phyloP scores from a whole-genome alignment of 2,797 vertebrate species.

The Trichosurus vulpecula region DNA sequence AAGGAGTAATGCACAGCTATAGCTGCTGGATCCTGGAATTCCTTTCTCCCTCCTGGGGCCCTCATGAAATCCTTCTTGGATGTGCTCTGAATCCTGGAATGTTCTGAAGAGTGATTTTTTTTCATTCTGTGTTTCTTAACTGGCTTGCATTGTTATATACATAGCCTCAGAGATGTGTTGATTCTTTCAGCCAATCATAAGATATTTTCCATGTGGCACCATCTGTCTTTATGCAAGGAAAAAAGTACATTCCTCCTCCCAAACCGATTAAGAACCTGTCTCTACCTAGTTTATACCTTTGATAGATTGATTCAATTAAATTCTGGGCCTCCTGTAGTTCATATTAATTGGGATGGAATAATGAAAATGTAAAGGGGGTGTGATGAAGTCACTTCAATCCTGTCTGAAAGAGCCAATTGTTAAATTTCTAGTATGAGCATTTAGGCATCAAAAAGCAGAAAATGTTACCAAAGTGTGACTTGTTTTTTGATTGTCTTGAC shows the following conservation, averaged over 20 bases:
- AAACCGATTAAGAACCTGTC: neutral
- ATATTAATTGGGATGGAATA: neutral
- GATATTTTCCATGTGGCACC: neutral
- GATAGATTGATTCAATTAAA: neutral
- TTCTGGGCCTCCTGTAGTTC: neutral
- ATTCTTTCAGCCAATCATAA: neutral
- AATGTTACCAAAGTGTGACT: neutral
- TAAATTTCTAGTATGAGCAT: neutral
- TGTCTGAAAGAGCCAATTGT: neutral
- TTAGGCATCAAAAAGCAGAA: neutral
- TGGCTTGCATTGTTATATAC: neutral
- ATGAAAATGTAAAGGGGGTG: neutral
- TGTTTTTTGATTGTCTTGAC: neutral
- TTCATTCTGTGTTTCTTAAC: neutral
- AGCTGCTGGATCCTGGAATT: neutral
- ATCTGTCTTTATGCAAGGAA: neutral
- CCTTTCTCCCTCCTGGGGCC: neutral
- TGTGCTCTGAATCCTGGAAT: neutral
- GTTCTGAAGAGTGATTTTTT: neutral
- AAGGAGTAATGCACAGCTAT: neutral
- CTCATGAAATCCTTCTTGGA: neutral
- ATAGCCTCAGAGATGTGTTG: neutral
- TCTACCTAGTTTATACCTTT: neutral
- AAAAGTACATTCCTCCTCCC: neutral
- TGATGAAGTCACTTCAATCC: neutral